phyloP scores from a whole-genome alignment of 2,113 vertebrate species.

The Phaethon lepturus region DNA sequence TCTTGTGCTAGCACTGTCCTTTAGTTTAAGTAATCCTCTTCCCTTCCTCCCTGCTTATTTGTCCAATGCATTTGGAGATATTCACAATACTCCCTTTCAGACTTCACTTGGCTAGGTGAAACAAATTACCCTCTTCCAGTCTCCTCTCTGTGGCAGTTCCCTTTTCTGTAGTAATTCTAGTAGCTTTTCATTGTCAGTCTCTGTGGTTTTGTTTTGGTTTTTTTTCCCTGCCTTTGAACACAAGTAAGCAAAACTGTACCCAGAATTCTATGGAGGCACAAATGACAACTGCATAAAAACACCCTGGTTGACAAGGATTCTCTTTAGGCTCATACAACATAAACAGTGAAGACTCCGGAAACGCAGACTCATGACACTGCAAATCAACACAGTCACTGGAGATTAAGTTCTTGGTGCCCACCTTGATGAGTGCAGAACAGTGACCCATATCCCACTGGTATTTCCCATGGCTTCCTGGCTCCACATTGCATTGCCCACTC shows the following conservation, averaged over 20 bases:
- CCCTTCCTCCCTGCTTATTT: neutral
- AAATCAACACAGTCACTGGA: neutral
- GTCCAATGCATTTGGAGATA: neutral
- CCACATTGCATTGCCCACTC: neutral
- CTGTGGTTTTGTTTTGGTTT: neutral
- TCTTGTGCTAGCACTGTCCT: neutral
- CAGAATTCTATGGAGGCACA: neutral
- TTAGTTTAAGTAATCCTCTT: neutral
- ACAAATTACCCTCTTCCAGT: neutral
- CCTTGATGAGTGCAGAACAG: conserved; percentile 95
- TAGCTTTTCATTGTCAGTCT: neutral
- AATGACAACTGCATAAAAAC: neutral
- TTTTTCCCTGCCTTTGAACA: neutral
- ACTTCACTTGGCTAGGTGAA: neutral
- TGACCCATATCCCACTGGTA: conserved; percentile 86
- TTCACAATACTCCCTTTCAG: neutral
- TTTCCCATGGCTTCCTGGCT: conserved; percentile 49
- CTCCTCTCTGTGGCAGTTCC: neutral
- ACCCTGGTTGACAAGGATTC: neutral
- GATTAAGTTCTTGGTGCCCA: conserved; percentile 42
- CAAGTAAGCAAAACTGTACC: neutral
- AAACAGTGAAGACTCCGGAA: neutral
- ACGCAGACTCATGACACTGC: neutral
- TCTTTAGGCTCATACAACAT: neutral
- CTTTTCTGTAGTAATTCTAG: neutral